A percentile compares a stretch with the other conserved stretches of the same genome.
phyloP scores from a whole-genome alignment of 2,888 invertebrate species.

The Idaea aversata region DNA sequence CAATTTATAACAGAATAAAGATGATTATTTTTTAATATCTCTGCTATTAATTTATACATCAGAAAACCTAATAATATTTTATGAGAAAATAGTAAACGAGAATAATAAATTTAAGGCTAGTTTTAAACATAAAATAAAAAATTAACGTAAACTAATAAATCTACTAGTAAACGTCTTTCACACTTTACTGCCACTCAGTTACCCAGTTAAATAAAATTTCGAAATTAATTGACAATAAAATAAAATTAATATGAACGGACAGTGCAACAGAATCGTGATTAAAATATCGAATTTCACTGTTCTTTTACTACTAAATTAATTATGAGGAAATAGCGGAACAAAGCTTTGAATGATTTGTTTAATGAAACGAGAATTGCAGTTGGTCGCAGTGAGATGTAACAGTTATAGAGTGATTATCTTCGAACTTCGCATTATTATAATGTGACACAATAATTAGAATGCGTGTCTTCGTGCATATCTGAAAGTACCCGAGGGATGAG shows the following conservation, averaged over 20 bases:
- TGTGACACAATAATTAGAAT: too few relatives aligned
- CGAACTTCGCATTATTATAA: too few relatives aligned
- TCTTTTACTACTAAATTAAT: not conserved
- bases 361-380: not conserved
- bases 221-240: not conserved
- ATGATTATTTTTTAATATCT: too few relatives aligned
- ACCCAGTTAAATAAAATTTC: not conserved
- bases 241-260: not conserved
- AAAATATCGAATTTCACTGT: not conserved
- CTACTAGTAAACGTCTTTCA: not conserved
- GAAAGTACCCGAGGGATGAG: too few relatives aligned
- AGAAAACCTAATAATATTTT: not conserved
- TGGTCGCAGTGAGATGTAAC: not conserved
- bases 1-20: too few relatives aligned
- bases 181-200: slow-evolving; percentile 1
- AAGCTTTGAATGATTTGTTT: not conserved
- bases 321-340: not conserved
- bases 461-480: too few relatives aligned
- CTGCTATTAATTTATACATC: not conserved
- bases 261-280: not conserved
- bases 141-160: slow-evolving; percentile 1
- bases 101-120: not conserved
- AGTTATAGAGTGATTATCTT: too few relatives aligned
- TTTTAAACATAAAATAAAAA: not conserved
- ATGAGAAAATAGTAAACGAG: not conserved